A percentile compares a stretch with the other conserved stretches of the same genome.
phyloP scores from a whole-genome alignment of 2,797 vertebrate genomes.

The Mionectes olivaceus region DNA sequence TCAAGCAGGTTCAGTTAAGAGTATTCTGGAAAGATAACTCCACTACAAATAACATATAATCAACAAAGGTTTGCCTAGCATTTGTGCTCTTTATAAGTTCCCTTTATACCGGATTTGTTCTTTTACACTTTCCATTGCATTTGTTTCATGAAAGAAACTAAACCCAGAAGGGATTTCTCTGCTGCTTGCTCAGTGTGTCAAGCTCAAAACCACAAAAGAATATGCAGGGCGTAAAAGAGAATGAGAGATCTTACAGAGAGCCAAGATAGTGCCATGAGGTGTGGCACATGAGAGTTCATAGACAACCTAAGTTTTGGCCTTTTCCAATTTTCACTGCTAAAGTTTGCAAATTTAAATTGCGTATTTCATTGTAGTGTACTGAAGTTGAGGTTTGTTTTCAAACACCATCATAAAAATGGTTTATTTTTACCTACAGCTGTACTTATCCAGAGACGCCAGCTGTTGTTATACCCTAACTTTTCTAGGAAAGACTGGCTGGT shows the following conservation, averaged over 20 bases:
- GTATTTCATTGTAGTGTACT: background rate
- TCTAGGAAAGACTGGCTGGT: background rate
- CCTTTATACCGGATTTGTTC: background rate
- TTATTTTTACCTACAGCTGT: background rate
- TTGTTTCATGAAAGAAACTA: background rate
- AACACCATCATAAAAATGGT: background rate
- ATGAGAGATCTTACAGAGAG: background rate
- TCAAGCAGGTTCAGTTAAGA: background rate
- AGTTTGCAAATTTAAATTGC: background rate
- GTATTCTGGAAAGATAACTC: background rate
- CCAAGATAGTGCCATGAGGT: background rate
- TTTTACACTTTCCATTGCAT: background rate
- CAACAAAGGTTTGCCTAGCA: background rate
- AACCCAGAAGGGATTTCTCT: background rate
- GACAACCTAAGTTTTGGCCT: background rate
- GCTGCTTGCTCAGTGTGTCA: background rate
- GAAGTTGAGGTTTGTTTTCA: background rate
- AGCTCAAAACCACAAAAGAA: background rate
- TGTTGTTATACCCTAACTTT: background rate
- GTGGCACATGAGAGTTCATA: background rate
- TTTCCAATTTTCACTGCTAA: background rate
- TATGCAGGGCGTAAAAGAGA: background rate
- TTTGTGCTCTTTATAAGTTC: background rate
- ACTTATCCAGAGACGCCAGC: background rate
- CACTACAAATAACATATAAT: background rate